phyloP scores from a whole-genome alignment of 2,797 vertebrate genomes.

The Falco biarmicus region DNA sequence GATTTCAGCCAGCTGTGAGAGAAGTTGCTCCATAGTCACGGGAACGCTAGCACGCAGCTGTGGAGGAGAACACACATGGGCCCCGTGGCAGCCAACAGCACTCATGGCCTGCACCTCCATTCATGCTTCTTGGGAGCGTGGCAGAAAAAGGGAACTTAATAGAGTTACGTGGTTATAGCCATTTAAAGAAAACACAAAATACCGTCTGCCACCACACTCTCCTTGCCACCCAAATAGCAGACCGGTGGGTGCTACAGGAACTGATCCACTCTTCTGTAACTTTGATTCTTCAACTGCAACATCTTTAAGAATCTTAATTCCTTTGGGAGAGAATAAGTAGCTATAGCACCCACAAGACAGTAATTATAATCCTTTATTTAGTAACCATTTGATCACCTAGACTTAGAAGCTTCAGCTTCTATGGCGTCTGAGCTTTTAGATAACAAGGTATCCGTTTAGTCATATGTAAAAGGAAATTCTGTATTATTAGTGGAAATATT shows the following conservation, averaged over 20 bases:
- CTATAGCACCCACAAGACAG: neutral
- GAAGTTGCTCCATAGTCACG: neutral
- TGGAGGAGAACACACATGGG: neutral
- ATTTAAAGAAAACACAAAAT: neutral
- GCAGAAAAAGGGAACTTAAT: neutral
- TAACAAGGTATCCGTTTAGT: neutral
- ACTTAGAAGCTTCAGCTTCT: neutral
- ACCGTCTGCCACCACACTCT: neutral
- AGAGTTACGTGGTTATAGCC: neutral
- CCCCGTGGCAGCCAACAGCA: neutral
- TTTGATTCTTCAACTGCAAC: neutral
- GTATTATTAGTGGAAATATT: neutral
- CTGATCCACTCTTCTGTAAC: neutral
- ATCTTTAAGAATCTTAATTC: neutral
- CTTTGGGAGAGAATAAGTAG: neutral
- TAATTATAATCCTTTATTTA: neutral
- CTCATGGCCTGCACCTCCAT: neutral
- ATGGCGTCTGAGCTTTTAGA: neutral
- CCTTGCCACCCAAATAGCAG: neutral
- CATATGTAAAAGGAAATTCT: neutral
- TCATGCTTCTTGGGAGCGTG: neutral
- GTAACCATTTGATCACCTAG: neutral
- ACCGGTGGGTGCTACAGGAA: neutral
- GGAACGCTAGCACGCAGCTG: neutral
- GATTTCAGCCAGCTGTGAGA: neutral